Evolutionary conservation across 2,797 vertebrate species (phyloP).

Genomic region (Sphenodon punctatus): DNA sequence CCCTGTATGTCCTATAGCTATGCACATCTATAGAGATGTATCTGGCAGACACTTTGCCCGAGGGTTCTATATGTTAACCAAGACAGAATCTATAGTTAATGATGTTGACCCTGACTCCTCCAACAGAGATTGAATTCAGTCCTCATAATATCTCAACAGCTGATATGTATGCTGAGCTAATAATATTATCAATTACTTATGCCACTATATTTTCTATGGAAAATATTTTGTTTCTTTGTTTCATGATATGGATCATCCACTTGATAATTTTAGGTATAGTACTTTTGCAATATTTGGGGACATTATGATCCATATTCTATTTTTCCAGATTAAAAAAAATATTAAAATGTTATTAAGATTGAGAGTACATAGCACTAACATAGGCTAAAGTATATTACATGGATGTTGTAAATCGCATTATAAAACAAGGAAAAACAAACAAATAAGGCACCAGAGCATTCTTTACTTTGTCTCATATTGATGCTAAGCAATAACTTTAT

Average conservation of each 20-base stretch:
- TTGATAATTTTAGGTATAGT: background rate
- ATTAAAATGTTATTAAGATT: too few relatives aligned
- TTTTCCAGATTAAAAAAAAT: too few relatives aligned
- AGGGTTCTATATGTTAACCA: slow-evolving; percentile 83
- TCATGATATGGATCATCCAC: slow-evolving; percentile 6
- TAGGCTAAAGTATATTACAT: too few relatives aligned
- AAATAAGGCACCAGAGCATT: too few relatives aligned
- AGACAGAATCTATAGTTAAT: slow-evolving; percentile 92
- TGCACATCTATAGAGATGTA: slow-evolving; percentile 86
- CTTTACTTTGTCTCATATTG: too few relatives aligned
- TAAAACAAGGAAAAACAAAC: too few relatives aligned
- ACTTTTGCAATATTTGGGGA: background rate
- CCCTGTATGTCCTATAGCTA: slow-evolving; percentile 83
- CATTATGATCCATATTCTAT: background rate
- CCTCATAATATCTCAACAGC: slow-evolving; percentile 94
- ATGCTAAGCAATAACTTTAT: too few relatives aligned
- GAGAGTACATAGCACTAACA: too few relatives aligned
- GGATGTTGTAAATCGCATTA: too few relatives aligned
- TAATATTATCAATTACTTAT: slow-evolving; percentile 95
- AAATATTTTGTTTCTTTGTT: background rate
- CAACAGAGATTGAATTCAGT: slow-evolving; percentile 96
- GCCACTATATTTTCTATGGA: slow-evolving; percentile 71
- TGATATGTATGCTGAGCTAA: slow-evolving; percentile 97
- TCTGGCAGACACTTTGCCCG: slow-evolving; percentile 92
- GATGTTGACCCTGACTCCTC: slow-evolving; percentile 98